These are phyloP conservation scores for Crocuta crocuta DNA, from an alignment of 2,113 vertebrate species.

Conservation along the genomic window DNA sequence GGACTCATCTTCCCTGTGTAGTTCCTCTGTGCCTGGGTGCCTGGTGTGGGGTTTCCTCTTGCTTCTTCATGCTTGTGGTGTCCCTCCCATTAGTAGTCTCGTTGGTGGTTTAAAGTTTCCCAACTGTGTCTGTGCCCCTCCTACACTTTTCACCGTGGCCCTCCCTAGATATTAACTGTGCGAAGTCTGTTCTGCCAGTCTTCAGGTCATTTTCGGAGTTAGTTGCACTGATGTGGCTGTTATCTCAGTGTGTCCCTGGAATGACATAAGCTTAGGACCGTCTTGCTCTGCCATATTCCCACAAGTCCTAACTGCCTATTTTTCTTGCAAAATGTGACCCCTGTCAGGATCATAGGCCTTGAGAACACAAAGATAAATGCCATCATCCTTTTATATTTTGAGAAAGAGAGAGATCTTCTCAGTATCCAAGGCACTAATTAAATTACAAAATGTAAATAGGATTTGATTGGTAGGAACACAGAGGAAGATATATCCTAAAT, in stretches of 20 bases:
- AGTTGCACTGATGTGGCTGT: background rate
- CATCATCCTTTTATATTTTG: conserved; percentile 34
- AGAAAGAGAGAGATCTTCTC: conserved; percentile 40
- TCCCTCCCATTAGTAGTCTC: background rate
- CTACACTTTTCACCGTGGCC: background rate
- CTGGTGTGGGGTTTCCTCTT: background rate
- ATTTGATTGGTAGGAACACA: conserved; percentile 48
- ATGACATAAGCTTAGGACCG: background rate
- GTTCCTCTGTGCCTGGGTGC: background rate
- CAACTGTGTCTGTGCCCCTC: background rate
- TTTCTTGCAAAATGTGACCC: background rate
- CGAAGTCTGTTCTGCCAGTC: background rate
- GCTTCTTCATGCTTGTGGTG: background rate
- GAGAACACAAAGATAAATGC: background rate
- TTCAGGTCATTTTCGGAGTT: background rate
- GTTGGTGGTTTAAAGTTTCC: background rate
- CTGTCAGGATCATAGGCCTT: background rate
- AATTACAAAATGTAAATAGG: conserved; percentile 62
- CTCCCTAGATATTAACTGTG: background rate
- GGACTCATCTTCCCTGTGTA: background rate
- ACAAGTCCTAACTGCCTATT: background rate
- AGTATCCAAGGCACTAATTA: conserved; percentile 42
- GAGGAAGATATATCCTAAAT: conserved; percentile 54
- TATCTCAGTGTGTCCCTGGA: background rate
- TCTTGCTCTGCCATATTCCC: background rate